These are phyloP conservation scores for Plebejus argus DNA, from an alignment of 2,888 invertebrate species.

Conservation along the genomic window DNA sequence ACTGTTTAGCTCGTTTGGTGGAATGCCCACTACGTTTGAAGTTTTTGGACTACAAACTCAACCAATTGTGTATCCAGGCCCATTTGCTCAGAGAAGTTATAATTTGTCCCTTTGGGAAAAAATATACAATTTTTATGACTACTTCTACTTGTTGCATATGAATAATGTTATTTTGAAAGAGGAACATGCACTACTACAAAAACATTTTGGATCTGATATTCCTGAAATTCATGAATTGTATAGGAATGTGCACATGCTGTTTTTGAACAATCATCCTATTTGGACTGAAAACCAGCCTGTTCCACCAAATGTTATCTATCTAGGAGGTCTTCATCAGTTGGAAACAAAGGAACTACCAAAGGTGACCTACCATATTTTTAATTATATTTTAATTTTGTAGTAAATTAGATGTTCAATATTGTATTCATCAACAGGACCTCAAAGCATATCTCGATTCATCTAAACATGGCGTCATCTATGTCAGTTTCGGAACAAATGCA, in stretches of 20 bases:
- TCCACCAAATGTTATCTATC: neutral
- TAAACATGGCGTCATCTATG: constrained; percentile 53
- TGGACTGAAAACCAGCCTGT: constrained; percentile 34
- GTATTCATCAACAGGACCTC: constrained; percentile 45
- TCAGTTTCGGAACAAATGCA: constrained; percentile 56
- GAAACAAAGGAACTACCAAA: neutral
- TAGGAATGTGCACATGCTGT: constrained; percentile 29
- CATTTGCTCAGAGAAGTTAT: neutral
- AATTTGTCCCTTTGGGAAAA: constrained; percentile 27
- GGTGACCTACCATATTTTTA: neutral
- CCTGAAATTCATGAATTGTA: constrained; percentile 21
- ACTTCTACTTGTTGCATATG: neutral
- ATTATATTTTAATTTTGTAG: neutral
- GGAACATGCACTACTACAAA: neutral
- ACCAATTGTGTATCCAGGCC: constrained; percentile 24
- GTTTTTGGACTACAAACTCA: constrained; percentile 18
- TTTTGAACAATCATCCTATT: constrained; percentile 14
- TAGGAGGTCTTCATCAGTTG: constrained; percentile 28
- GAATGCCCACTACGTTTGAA: neutral
- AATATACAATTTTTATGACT: constrained; percentile 14
- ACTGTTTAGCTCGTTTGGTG: constrained; percentile 28
- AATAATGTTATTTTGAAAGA: neutral
- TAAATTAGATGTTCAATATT: neutral
- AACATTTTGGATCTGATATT: constrained; percentile 4
- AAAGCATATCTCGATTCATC: constrained; percentile 50